These are phyloP conservation scores for Venustoraphidia nigricollis DNA, from an alignment of 2,888 invertebrate genomes.

Conservation along the genomic window DNA sequence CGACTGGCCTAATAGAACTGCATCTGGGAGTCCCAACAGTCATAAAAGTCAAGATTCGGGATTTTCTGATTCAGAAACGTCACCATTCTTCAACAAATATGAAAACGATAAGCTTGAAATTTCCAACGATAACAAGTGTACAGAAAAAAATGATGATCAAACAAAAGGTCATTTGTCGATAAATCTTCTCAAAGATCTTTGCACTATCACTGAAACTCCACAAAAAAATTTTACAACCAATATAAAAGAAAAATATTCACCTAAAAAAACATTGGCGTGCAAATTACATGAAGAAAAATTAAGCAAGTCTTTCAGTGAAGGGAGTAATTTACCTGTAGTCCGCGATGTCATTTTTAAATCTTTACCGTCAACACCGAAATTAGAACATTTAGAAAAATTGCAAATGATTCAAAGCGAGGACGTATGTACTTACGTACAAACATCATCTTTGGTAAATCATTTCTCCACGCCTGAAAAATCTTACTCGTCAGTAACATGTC, in stretches of 20 bases:
- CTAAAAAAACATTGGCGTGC: slow-evolving; percentile 21
- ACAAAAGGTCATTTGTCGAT: background rate
- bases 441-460: too few species aligned
- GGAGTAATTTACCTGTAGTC: slow-evolving; percentile 26
- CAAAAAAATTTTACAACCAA: slow-evolving; percentile 5
- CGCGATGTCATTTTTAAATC: background rate
- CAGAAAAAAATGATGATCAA: background rate
- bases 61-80: slow-evolving; percentile 62
- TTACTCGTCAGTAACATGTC: background rate
- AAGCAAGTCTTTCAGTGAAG: slow-evolving; percentile 19
- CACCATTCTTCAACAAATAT: slow-evolving; percentile 35
- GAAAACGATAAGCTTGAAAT: slow-evolving; percentile 23
- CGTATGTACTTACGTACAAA: background rate
- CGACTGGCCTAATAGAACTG: slow-evolving; percentile 15
- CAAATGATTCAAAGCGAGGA: background rate
- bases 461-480: background rate
- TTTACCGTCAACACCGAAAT: slow-evolving; percentile 1
- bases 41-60: slow-evolving; percentile 68
- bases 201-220: background rate
- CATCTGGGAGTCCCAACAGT: slow-evolving; percentile 39
- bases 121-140: too few species aligned
- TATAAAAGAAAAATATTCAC: slow-evolving; percentile 24
- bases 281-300: slow-evolving; percentile 6
- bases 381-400: background rate
- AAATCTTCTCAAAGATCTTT: slow-evolving; percentile 1